These are phyloP conservation scores for Selenia dentaria DNA, from an alignment of 2,888 invertebrate genomes.

Conservation along the genomic window DNA sequence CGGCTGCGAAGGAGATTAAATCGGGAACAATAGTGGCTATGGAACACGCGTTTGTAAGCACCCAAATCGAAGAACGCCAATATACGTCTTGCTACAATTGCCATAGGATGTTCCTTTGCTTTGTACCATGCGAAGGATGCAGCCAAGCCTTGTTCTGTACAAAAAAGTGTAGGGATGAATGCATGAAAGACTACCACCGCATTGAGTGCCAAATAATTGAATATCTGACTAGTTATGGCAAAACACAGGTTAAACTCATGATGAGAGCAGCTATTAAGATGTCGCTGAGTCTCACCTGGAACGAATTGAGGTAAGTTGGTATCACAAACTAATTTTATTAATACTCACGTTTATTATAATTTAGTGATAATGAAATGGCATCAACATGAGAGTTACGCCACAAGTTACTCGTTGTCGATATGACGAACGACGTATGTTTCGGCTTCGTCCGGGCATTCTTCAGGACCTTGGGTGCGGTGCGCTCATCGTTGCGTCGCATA, in stretches of 20 bases:
- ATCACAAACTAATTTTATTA: not conserved
- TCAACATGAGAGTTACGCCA: too few species aligned
- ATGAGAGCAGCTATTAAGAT: slow-evolving; percentile 19
- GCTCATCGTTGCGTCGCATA: too few species aligned
- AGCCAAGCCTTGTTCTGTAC: slow-evolving; percentile 16
- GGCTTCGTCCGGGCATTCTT: too few species aligned
- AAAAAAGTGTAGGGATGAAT: slow-evolving; percentile 4
- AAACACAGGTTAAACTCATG: not conserved
- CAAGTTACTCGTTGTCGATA: too few species aligned
- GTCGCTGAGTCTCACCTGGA: slow-evolving; percentile 21
- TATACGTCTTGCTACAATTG: slow-evolving; percentile 17
- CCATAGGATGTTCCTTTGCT: slow-evolving; percentile 4
- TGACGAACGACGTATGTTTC: too few species aligned
- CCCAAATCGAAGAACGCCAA: not conserved
- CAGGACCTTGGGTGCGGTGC: too few species aligned
- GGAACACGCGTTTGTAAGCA: slow-evolving; percentile 18
- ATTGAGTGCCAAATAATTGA: slow-evolving; percentile 19
- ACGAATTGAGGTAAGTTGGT: slow-evolving; percentile 4
- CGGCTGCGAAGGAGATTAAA: slow-evolving; percentile 13
- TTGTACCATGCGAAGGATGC: slow-evolving; percentile 12
- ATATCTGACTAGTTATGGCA: not conserved
- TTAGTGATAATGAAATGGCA: too few species aligned
- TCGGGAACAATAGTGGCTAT: slow-evolving; percentile 18
- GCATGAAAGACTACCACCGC: slow-evolving; percentile 18
- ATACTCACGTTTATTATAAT: too few species aligned